A percentile compares a stretch with the other conserved stretches of the same genome.
Conservation (phyloP, 2,888 invertebrate genomes). For the Sisyra nigra region DNA sequence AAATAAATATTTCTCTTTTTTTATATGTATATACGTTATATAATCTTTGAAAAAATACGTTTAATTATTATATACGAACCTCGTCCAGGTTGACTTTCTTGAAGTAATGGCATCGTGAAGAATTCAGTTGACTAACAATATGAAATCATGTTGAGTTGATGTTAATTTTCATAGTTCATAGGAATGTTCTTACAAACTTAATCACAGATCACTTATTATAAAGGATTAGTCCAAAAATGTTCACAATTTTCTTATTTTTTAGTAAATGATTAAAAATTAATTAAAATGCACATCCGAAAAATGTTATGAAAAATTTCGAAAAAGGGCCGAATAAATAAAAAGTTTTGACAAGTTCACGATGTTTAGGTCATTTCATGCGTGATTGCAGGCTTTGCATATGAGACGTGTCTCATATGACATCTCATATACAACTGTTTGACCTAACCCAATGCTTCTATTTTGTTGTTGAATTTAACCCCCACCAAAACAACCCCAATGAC, state of each 20-base stretch:
- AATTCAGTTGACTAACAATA: slow-evolving; percentile 3
- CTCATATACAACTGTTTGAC: slow-evolving; percentile 15
- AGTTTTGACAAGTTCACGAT: not conserved
- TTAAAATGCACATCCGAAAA: not conserved
- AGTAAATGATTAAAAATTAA: not conserved
- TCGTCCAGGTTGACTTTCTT: slow-evolving; percentile 26
- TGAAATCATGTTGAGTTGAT: not conserved
- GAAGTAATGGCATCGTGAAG: slow-evolving; percentile 23
- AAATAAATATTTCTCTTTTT: no score
- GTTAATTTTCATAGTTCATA: not conserved
- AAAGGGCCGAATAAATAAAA: not conserved
- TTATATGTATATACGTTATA: no score
- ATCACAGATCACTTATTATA: not conserved
- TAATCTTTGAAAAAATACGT: no score
- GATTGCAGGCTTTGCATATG: not conserved
- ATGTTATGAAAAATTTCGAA: not conserved
- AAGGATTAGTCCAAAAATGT: not conserved
- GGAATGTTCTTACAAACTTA: not conserved
- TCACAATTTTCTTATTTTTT: not conserved
- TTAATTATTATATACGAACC: slow-evolving; percentile 18
- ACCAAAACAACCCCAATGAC: no score
- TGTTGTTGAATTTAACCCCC: not conserved
- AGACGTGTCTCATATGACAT: slow-evolving; percentile 6
- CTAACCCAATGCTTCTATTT: slow-evolving; percentile 23
- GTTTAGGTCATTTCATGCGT: not conserved